These are phyloP conservation scores for Euspilapteryx auroguttella DNA, from an alignment of 2,888 invertebrate species.

Conservation along the genomic window DNA sequence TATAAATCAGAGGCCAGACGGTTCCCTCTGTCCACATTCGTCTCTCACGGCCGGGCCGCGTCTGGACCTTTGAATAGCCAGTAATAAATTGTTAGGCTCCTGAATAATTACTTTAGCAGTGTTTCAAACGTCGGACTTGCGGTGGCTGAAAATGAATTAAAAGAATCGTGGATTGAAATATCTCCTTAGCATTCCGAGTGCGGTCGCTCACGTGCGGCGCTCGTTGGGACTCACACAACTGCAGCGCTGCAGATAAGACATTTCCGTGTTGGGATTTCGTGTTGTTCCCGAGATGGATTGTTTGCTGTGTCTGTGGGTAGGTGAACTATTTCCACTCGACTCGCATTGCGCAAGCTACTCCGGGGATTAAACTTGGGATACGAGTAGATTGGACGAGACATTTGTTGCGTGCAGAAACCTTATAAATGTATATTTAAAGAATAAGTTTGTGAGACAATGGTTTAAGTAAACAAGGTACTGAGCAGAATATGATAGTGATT, in stretches of 20 bases:
- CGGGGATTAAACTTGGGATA: no score
- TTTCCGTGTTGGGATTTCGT: slow-evolving; percentile 1
- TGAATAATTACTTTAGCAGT: slow-evolving; percentile 4
- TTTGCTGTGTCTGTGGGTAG: not conserved
- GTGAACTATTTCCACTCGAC: slow-evolving; percentile 1
- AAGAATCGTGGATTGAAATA: slow-evolving; percentile 1
- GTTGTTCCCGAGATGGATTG: slow-evolving; percentile 2
- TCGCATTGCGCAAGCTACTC: no score
- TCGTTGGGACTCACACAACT: no score
- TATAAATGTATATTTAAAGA: no score
- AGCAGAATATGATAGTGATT: no score
- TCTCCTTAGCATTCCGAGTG: slow-evolving; percentile 3
- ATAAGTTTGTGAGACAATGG: no score
- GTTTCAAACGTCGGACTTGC: not conserved
- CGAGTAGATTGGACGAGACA: no score
- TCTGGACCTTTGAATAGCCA: slow-evolving; percentile 1
- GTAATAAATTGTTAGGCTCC: slow-evolving; percentile 4
- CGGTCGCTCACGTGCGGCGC: no score
- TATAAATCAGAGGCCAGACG: slow-evolving; percentile 4
- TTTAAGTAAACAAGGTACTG: no score
- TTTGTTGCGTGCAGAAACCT: no score
- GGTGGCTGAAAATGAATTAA: slow-evolving; percentile 1
- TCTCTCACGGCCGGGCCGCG: slow-evolving; percentile 1
- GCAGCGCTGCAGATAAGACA: slow-evolving; percentile 24
- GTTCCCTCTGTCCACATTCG: no score